Base-by-base conservation (phyloP, 2,797 vertebrate genomes). In the Netta rufina region DNA sequence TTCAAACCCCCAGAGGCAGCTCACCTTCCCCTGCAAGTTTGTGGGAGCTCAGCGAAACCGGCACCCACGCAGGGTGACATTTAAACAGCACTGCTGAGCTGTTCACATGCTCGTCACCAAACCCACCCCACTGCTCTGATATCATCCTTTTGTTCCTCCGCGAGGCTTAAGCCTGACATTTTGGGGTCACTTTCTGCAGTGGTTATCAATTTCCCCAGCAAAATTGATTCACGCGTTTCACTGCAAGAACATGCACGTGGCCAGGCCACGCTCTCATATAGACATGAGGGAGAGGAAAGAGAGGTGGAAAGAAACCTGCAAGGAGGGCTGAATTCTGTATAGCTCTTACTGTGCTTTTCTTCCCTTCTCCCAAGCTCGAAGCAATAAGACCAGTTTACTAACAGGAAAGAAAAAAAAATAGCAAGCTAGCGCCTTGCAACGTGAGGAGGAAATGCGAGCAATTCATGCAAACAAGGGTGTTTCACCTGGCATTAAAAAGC, bases 271-370 rank as follows among this genome's bases (percentile, higher is more conserved):
- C 71, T 90, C 45, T 88, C 41, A 4, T 11, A 76, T 2, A 18
- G n/a, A 86, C 65, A 60, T 22, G 60, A 93, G 92, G 84, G 80
- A 51, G 62, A 92, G 86, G 67, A 81, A 84, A 87, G 28, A 85
- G 43, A 58, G 79, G 70, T 54, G 15, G 74, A 92, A 78, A 95
- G 58, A 81, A 82, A 17, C 20, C 51, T 39, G 45, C 67, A 51
- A 3, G 11, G 88, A 75, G 54, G 38, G 41, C 27, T 76, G 86
- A 84, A 86, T 92, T 84, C 86, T 80, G 75, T 49, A 70, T 38
- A 74, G 91, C 47, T 11, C 32, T 80, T 65, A 79, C 61, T 80
- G 1, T 85, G 70, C 94, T 82, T 56, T 76, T 74, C 82, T 91
- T 47, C 75, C 57, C 22, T 47, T 60, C 83, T 53, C 71, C 61